Conservation (phyloP, 2,797 vertebrate species). For the Kryptolebias ocellatus region DNA sequence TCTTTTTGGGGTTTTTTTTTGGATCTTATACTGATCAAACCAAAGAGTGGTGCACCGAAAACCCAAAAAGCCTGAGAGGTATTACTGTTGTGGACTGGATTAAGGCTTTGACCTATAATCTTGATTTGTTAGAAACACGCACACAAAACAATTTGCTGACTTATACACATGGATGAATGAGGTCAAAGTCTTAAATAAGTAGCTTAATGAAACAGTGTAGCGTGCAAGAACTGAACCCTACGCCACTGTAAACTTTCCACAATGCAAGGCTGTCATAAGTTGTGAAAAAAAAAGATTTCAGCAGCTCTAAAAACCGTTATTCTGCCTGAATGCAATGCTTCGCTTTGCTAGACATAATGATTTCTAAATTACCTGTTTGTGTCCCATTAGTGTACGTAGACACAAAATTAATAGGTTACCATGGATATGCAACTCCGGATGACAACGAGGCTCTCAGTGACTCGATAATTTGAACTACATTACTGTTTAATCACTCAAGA, state of each 20-base stretch:
- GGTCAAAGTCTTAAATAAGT: slow-evolving; percentile 28
- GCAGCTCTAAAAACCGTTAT: not conserved
- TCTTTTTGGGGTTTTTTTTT: not conserved
- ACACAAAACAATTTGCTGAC: not conserved
- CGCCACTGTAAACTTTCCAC: not conserved
- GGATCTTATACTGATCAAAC: not conserved
- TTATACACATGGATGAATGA: slow-evolving; percentile 21
- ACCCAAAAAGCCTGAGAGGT: slow-evolving; percentile 13
- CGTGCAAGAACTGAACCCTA: not conserved
- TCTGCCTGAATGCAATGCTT: not conserved
- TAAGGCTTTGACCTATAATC: slow-evolving; percentile 30
- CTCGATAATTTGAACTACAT: not conserved
- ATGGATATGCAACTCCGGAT: not conserved
- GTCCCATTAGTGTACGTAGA: not conserved
- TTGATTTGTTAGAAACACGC: slow-evolving; percentile 29
- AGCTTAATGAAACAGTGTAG: not conserved
- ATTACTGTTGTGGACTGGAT: slow-evolving; percentile 35
- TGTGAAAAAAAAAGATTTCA: not conserved
- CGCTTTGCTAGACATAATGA: no score
- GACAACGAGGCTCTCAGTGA: not conserved
- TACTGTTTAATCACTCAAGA: not conserved
- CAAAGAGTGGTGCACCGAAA: slow-evolving; percentile 6
- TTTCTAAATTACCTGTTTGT: not conserved
- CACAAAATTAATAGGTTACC: not conserved
- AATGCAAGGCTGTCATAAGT: not conserved